A percentile compares a stretch with the other conserved stretches of the same genome.
Conservation (phyloP, 2,113 vertebrate genomes). For the Vulpes lagopus region DNA sequence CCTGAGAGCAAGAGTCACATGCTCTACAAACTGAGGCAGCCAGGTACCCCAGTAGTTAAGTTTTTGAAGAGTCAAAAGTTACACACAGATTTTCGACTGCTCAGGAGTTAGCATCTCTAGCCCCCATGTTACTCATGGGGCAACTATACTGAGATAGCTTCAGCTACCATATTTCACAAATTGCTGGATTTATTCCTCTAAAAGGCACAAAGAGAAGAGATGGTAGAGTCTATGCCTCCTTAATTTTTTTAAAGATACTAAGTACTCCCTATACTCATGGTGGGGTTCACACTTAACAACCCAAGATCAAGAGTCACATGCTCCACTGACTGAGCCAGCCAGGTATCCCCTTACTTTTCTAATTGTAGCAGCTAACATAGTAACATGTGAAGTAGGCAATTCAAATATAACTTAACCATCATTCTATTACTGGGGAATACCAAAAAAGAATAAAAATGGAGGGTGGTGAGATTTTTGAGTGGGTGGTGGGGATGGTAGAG, state of each 20-base stretch:
- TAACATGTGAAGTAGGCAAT: neutral
- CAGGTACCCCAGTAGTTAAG: neutral
- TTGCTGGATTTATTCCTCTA: neutral
- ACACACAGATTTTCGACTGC: neutral
- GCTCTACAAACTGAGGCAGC: neutral
- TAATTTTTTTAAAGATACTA: neutral
- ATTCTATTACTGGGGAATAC: neutral
- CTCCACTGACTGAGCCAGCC: neutral
- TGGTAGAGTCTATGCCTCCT: neutral
- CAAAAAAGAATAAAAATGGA: neutral
- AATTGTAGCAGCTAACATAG: neutral
- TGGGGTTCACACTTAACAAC: neutral
- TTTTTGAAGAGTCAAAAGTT: neutral
- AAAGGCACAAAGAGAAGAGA: constrained; percentile 11
- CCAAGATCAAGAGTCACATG: neutral
- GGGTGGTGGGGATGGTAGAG: fast-evolving
- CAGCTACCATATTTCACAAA: neutral
- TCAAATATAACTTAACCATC: constrained; percentile 9
- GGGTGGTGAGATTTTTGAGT: neutral
- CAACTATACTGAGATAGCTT: neutral
- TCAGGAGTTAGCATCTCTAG: neutral
- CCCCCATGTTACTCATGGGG: neutral
- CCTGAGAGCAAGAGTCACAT: neutral
- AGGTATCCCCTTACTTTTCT: neutral
- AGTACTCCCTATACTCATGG: neutral